phyloP scores from a whole-genome alignment of 2,113 vertebrate species.

The Microtus richardsoni region DNA sequence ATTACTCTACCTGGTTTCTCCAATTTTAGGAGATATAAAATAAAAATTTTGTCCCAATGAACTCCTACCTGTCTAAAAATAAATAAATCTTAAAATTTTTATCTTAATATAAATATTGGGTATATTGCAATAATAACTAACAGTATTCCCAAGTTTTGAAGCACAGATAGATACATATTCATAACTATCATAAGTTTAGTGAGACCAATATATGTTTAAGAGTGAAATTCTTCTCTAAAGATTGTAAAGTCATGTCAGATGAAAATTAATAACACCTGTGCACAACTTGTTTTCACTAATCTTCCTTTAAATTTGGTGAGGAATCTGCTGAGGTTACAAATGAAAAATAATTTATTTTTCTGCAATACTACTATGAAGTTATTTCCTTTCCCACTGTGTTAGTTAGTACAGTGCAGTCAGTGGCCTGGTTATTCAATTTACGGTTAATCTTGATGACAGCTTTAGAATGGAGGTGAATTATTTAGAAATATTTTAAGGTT shows the following conservation, averaged over 20 bases:
- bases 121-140: conserved; percentile 65
- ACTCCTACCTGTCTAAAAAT: conserved; percentile 33
- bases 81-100: conserved; percentile 56
- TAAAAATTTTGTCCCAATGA: conserved; percentile 40
- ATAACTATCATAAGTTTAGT: conserved; percentile 55
- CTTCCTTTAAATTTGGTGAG: neutral
- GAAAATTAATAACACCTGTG: conserved; percentile 25
- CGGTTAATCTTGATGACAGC: neutral
- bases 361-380: neutral
- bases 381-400: neutral
- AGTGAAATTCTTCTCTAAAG: conserved; percentile 46
- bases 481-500: neutral
- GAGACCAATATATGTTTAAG: conserved; percentile 40
- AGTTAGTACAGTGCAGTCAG: neutral
- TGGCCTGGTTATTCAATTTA: neutral
- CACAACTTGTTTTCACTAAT: neutral
- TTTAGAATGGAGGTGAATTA: neutral
- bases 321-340: conserved; percentile 16
- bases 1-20: neutral
- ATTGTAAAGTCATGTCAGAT: neutral
- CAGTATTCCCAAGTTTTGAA: neutral
- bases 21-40: neutral
- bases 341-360: neutral
- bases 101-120: conserved; percentile 34
- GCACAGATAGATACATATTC: conserved; percentile 44